phyloP scores from a whole-genome alignment of 2,113 vertebrate genomes.

The Diadophis punctatus region DNA sequence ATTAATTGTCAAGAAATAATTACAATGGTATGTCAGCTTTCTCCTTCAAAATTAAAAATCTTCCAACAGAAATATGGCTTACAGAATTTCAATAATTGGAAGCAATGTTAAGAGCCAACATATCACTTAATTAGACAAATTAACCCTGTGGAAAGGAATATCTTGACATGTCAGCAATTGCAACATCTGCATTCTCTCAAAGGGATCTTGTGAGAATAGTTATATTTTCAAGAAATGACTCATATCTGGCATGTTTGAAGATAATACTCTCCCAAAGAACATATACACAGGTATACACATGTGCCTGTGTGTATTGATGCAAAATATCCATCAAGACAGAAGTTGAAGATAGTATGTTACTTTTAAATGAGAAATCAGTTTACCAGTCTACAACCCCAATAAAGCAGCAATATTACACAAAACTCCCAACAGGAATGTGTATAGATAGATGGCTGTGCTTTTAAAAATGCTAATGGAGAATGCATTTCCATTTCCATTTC shows the following conservation, averaged over 20 bases:
- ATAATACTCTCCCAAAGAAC: conserved; percentile 7
- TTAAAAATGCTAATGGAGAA: background rate
- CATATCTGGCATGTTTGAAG: background rate
- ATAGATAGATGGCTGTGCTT: background rate
- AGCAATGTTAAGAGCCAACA: background rate
- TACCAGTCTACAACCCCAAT: background rate
- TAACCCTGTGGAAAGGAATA: background rate
- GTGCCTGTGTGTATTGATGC: background rate
- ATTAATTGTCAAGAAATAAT: conserved; percentile 1
- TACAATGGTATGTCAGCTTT: conserved; percentile 25
- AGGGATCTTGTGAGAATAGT: background rate
- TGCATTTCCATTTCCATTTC: background rate
- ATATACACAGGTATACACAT: background rate
- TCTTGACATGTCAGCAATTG: background rate
- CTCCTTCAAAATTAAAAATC: background rate
- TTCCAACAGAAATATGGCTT: background rate
- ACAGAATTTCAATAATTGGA: background rate
- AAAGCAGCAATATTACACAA: background rate
- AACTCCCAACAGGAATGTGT: background rate
- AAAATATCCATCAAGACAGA: conserved; percentile 4
- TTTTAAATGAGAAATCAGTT: background rate
- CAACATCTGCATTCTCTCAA: background rate
- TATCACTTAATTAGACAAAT: background rate
- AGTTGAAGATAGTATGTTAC: background rate
- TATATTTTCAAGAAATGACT: background rate